Evolutionary conservation across 2,888 invertebrate genomes (phyloP).

Genomic region (Coelopa pilipes): DNA sequence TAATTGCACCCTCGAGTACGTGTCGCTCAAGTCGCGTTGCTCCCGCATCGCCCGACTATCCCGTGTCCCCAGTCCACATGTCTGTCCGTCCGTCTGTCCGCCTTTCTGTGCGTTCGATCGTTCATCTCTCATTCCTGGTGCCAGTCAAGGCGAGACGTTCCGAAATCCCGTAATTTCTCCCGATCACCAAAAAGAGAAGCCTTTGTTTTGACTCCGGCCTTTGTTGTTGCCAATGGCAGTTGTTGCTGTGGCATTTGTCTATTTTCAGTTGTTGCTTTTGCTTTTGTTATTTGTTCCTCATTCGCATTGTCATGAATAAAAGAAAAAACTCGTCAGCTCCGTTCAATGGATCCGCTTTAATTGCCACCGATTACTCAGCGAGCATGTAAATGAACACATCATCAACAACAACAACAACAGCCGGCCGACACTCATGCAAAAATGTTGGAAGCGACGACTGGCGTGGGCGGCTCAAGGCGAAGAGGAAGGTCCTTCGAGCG

Average conservation of each 20-base stretch:
- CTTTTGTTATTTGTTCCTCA: too few relatives aligned
- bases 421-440: background rate
- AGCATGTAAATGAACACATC: background rate
- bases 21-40: background rate
- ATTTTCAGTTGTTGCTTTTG: too few relatives aligned
- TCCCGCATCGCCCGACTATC: background rate
- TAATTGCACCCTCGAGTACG: background rate
- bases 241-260: too few relatives aligned
- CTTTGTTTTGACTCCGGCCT: background rate
- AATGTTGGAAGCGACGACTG: too few relatives aligned
- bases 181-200: background rate
- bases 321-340: background rate
- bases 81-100: background rate
- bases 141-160: too few relatives aligned
- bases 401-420: background rate
- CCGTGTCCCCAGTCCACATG: background rate
- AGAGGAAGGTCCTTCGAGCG: background rate
- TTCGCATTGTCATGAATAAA: too few relatives aligned
- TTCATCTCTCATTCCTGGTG: background rate
- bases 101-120: constrained; percentile 4
- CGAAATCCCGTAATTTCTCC: too few relatives aligned
- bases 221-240: too few relatives aligned
- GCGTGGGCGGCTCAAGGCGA: too few relatives aligned
- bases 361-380: constrained; percentile 2
- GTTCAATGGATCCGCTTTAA: constrained; percentile 4